These are phyloP conservation scores for Pterocles burchelli DNA, from an alignment of 2,113 vertebrate species.

Conservation along the genomic window DNA sequence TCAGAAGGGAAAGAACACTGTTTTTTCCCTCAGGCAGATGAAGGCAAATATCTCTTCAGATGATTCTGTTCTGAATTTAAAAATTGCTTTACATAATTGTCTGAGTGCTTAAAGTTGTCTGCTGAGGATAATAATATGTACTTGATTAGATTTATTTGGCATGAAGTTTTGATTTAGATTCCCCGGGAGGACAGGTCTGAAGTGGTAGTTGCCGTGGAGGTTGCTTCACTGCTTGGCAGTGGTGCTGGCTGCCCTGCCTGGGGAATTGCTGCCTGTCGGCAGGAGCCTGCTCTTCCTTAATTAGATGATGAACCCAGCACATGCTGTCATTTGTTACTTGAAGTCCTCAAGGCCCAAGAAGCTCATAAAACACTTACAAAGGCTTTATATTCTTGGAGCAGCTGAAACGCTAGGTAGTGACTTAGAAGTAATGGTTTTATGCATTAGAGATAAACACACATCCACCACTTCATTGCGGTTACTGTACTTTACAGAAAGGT, in stretches of 20 bases:
- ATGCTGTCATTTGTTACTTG: fast-evolving
- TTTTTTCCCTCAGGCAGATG: slow-evolving; percentile 4
- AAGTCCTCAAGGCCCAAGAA: fast-evolving
- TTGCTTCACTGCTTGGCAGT: neutral
- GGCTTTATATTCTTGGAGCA: neutral
- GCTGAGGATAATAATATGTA: neutral
- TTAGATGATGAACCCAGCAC: neutral
- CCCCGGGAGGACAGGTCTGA: neutral
- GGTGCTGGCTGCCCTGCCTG: fast-evolving
- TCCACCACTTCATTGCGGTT: fast-evolving
- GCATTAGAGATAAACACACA: neutral
- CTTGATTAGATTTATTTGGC: neutral
- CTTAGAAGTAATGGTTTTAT: neutral
- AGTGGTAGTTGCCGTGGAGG: fast-evolving
- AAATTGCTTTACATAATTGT: neutral
- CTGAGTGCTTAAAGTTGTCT: neutral
- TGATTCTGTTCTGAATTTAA: neutral
- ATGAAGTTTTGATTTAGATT: neutral
- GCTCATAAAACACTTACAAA: neutral
- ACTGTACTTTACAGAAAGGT: fast-evolving
- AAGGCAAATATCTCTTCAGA: neutral
- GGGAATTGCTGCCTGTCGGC: neutral
- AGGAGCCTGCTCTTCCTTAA: neutral
- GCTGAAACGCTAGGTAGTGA: fast-evolving
- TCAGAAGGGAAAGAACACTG: slow-evolving; percentile 42